Percentiles rank a stretch among this genome's conserved stretches.
Conservation (phyloP, 2,888 invertebrate species). For the Drosophila parthenogenetica region DNA sequence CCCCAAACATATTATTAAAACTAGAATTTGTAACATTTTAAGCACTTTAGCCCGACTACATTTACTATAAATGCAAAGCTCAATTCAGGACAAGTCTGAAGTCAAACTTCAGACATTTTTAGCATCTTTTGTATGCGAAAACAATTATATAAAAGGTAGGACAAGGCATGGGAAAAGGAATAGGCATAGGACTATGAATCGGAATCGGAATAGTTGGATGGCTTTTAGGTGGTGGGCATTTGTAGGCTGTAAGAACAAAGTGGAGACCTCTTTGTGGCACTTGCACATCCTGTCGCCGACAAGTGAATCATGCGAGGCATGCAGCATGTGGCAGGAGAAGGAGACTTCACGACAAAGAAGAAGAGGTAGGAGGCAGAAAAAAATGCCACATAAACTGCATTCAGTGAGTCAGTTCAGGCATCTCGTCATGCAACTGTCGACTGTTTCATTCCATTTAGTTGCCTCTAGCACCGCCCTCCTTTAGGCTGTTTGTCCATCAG, state of each 20-base stretch:
- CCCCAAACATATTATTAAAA: too few relatives aligned
- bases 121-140: conserved; percentile 54
- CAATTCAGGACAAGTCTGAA: conserved; percentile 15
- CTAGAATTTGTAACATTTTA: background rate
- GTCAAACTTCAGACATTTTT: conserved; percentile 27
- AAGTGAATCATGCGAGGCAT: conserved; percentile 76
- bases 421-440: conserved; percentile 79
- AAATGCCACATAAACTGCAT: conserved; percentile 66
- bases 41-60: background rate
- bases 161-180: conserved; percentile 1
- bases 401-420: conserved; percentile 68
- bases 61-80: background rate
- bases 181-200: conserved; percentile 9
- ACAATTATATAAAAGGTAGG: conserved; percentile 43
- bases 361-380: background rate
- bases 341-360: too few relatives aligned
- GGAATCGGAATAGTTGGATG: conserved; percentile 11
- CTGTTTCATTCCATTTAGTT: conserved; percentile 55
- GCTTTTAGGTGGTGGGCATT: conserved; percentile 57
- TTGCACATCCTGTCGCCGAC: conserved; percentile 75
- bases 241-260: conserved; percentile 54
- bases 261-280: conserved; percentile 74
- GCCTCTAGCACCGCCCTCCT: background rate
- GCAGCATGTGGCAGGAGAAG: conserved; percentile 34
- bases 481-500: conserved; percentile 57